These are phyloP conservation scores for Eubasilissa splendida DNA, from an alignment of 2,888 invertebrate species.

Conservation along the genomic window DNA sequence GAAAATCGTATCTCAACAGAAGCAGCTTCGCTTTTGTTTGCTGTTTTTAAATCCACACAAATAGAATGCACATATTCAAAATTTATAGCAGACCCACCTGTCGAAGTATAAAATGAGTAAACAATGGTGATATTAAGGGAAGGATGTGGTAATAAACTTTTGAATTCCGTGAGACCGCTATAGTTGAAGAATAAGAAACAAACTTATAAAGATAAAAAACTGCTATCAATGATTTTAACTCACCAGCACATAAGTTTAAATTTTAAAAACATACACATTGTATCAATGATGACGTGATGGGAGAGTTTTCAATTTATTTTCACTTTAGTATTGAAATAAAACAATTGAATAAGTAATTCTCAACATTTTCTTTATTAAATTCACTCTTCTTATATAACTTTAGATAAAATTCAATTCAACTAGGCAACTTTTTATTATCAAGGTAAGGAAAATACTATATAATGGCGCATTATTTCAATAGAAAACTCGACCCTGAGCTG, in stretches of 20 bases:
- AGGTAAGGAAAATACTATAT: constrained; percentile 40
- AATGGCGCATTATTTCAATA: constrained; percentile 35
- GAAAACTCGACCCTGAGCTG: constrained; percentile 21
- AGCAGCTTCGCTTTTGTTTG: no score
- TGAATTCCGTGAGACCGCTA: no score
- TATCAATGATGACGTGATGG: background rate
- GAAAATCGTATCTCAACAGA: no score
- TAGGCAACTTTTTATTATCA: constrained; percentile 52
- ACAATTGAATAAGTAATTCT: constrained; percentile 21
- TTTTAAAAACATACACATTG: background rate
- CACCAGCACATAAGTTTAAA: background rate
- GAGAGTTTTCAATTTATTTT: background rate
- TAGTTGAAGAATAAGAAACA: no score
- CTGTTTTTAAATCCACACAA: no score
- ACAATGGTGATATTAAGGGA: no score
- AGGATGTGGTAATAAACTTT: no score
- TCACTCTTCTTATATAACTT: constrained; percentile 54
- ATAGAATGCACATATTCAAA: no score
- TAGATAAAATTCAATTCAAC: constrained; percentile 56
- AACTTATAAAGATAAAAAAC: no score
- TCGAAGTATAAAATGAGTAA: no score
- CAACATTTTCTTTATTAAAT: constrained; percentile 54
- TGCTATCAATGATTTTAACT: no score
- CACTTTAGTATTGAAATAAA: constrained; percentile 19
- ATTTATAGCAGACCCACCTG: no score